Evolutionary conservation across 2,888 invertebrate species (phyloP).

Genomic region (Leptinotarsa rubiginosa): DNA sequence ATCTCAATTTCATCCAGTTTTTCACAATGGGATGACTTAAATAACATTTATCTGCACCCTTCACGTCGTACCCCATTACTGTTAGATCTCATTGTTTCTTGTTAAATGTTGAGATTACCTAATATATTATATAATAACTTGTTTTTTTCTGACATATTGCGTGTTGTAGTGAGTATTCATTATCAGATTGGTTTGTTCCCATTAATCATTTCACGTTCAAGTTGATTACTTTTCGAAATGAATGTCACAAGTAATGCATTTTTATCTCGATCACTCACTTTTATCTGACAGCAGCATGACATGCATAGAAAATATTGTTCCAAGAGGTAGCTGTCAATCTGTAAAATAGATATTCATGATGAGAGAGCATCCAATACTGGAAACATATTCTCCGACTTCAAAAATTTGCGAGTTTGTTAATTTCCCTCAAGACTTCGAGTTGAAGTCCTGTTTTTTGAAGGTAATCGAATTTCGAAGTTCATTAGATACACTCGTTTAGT

Average conservation of each 20-base stretch:
- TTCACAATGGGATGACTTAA: too few species aligned
- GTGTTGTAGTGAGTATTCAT: conserved; percentile 20
- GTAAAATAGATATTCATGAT: background rate
- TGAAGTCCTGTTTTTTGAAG: too few species aligned
- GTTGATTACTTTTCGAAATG: conserved; percentile 39
- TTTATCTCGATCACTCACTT: conserved; percentile 32
- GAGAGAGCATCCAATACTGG: too few species aligned
- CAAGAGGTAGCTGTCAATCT: background rate
- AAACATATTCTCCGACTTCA: too few species aligned
- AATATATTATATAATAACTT: background rate
- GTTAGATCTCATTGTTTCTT: background rate
- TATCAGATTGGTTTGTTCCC: conserved; percentile 35
- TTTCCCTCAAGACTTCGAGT: too few species aligned
- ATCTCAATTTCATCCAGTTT: too few species aligned
- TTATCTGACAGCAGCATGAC: conserved; percentile 13
- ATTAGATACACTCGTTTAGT: too few species aligned
- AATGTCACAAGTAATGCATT: conserved; percentile 33
- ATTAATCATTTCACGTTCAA: conserved; percentile 37
- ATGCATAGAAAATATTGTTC: background rate
- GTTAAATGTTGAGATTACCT: background rate
- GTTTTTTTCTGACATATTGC: conserved; percentile 1
- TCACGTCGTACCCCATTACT: background rate
- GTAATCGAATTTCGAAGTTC: too few species aligned
- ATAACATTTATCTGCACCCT: too few species aligned
- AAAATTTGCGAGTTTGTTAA: too few species aligned